Evolutionary conservation across 2,888 invertebrate species (phyloP).

Genomic region (Volucella bombylans): DNA sequence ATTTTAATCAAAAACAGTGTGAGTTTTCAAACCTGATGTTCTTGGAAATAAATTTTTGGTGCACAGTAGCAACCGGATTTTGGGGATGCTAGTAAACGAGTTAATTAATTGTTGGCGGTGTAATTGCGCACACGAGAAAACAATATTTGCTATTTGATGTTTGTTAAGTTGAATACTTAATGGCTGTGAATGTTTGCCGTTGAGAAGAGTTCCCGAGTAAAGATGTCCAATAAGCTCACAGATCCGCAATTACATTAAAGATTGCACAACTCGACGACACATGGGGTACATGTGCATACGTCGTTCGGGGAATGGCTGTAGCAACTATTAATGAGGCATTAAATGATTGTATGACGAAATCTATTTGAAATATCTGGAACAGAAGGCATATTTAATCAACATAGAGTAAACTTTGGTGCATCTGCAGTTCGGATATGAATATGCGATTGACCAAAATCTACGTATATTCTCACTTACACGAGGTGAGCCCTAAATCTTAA

Average conservation of each 20-base stretch:
- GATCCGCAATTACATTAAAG: constrained; percentile 29
- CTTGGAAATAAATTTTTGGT: background rate
- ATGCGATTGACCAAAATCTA: too few relatives aligned
- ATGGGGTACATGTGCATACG: too few relatives aligned
- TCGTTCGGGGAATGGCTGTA: too few relatives aligned
- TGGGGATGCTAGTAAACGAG: constrained; percentile 29
- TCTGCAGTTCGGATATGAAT: too few relatives aligned
- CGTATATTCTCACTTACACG: too few relatives aligned
- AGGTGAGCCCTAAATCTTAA: too few relatives aligned
- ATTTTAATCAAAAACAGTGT: constrained; percentile 20
- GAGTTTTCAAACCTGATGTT: background rate
- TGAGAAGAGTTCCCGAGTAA: background rate
- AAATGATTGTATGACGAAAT: too few relatives aligned
- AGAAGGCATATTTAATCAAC: too few relatives aligned
- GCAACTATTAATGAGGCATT: too few relatives aligned
- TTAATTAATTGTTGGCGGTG: constrained; percentile 32
- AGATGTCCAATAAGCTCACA: background rate
- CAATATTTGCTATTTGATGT: constrained; percentile 35
- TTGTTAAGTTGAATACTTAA: background rate
- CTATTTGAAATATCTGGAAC: too few relatives aligned
- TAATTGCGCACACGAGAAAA: constrained; percentile 31
- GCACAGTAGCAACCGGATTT: background rate
- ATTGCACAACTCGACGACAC: background rate
- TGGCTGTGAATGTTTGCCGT: constrained; percentile 11
- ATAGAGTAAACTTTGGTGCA: too few relatives aligned